Conservation (phyloP, 2,888 invertebrate genomes). For the Dioctria rufipes region DNA sequence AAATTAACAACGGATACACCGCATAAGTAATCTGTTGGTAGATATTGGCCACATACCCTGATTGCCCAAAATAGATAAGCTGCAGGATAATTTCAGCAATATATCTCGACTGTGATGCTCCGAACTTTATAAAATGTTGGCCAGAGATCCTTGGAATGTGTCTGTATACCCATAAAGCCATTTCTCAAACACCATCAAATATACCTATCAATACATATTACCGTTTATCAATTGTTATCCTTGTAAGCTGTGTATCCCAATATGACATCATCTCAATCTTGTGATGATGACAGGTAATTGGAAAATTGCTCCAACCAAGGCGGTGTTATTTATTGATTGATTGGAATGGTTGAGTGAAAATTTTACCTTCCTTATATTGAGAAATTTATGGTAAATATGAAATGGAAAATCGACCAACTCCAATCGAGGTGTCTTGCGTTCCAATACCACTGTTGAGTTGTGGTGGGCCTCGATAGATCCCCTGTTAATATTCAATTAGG, state of each 20-base stretch:
- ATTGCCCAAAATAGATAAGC: constrained; percentile 39
- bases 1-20: constrained; percentile 42
- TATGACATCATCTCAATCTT: constrained; percentile 49
- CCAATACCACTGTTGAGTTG: too few species aligned
- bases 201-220: neutral
- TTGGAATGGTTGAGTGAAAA: constrained; percentile 49
- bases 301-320: constrained; percentile 55
- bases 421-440: neutral
- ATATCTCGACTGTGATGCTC: constrained; percentile 39
- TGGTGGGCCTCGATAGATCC: too few species aligned
- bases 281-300: constrained; percentile 56
- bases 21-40: constrained; percentile 37
- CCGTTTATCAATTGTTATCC: constrained; percentile 29
- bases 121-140: constrained; percentile 44
- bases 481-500: too few species aligned
- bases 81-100: constrained; percentile 43
- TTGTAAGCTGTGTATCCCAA: constrained; percentile 18
- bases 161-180: neutral
- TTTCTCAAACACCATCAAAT: neutral
- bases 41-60: constrained; percentile 26
- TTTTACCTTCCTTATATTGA: constrained; percentile 39
- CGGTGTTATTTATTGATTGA: constrained; percentile 56
- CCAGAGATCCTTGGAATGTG: constrained; percentile 16
- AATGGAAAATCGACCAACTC: constrained; percentile 1
- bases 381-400: constrained; percentile 33